Conservation (phyloP, 2,113 vertebrate species). For the Oenanthe melanoleuca region DNA sequence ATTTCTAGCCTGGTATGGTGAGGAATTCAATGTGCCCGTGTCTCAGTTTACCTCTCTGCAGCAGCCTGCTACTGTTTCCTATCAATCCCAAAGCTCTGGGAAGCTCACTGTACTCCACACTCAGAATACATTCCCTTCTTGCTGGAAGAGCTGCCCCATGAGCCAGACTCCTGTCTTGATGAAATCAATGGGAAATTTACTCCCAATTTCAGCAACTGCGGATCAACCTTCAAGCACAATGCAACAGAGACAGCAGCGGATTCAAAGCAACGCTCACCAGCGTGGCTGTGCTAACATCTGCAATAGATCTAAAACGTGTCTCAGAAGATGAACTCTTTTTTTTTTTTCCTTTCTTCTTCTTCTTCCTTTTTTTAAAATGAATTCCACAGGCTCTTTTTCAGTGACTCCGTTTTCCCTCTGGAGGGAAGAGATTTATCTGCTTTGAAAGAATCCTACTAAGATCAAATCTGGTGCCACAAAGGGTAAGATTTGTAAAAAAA, state of each 20-base stretch:
- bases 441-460: conserved; percentile 44
- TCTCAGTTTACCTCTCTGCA: conserved; percentile 28
- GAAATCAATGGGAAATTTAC: conserved; percentile 38
- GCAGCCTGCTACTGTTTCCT: not conserved
- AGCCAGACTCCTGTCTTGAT: not conserved
- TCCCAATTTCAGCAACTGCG: not conserved
- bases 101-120: not conserved
- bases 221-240: conserved; percentile 17
- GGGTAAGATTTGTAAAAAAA: conserved; percentile 8
- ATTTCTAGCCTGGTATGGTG: not conserved
- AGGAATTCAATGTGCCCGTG: not conserved
- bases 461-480: conserved; percentile 28
- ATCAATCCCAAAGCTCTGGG: not conserved
- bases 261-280: not conserved
- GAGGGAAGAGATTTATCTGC: conserved; percentile 16
- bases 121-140: not conserved
- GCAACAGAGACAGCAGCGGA: not conserved
- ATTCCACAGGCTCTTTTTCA: conserved; percentile 4
- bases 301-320: not conserved
- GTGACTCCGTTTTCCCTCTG: not conserved
- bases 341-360: rapidly evolving
- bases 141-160: not conserved
- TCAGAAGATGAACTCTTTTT: not conserved
- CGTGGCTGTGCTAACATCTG: not conserved
- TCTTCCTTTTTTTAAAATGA: not conserved